Evolutionary conservation across 2,113 vertebrate genomes (phyloP).

Genomic region (Bettongia penicillata): DNA sequence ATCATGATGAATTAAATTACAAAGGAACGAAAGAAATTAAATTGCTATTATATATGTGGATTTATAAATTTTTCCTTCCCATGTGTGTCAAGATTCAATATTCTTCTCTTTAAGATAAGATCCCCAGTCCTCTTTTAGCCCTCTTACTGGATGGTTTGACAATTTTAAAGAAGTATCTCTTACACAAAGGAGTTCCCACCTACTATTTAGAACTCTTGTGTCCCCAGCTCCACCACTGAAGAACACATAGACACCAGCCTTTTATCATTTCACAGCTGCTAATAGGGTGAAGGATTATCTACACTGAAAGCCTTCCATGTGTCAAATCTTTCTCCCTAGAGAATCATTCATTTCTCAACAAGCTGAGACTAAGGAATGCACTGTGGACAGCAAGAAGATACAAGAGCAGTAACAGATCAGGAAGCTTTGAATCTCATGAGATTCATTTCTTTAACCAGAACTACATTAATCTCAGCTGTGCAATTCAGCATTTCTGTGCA

Average conservation of each 20-base stretch:
- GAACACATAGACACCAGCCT: background rate
- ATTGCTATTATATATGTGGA: background rate
- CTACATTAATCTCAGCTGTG: constrained; percentile 22
- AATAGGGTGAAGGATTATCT: background rate
- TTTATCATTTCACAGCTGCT: constrained; percentile 39
- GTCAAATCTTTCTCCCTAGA: background rate
- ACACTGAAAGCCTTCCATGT: constrained; percentile 34
- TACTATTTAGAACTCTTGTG: background rate
- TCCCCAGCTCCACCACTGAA: background rate
- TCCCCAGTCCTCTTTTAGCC: fast-evolving
- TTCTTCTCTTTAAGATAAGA: background rate
- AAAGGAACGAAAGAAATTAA: background rate
- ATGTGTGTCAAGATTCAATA: background rate
- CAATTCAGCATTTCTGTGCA: background rate
- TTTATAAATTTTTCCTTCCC: background rate
- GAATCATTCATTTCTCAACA: constrained; percentile 33
- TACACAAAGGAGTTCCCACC: background rate
- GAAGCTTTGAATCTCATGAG: background rate
- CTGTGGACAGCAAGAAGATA: background rate
- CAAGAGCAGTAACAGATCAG: background rate
- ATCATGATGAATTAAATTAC: background rate
- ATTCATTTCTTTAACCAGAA: background rate
- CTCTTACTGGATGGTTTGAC: background rate
- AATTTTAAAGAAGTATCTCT: background rate
- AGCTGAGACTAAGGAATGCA: background rate